phyloP scores from a whole-genome alignment of 2,797 vertebrate species.

The Taeniopygia guttata region DNA sequence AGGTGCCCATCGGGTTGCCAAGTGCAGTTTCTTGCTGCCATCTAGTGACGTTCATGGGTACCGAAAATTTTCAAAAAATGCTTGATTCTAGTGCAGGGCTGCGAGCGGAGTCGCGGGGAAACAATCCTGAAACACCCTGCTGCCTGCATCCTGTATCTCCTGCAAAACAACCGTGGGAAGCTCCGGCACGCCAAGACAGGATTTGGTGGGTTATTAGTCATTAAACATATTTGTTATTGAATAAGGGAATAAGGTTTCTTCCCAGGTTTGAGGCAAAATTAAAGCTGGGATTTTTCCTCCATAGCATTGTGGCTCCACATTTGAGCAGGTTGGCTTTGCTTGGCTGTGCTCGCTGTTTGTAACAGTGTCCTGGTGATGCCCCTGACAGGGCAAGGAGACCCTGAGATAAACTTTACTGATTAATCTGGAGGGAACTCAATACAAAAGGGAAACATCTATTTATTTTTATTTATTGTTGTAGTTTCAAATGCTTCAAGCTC shows the following conservation, averaged over 20 bases:
- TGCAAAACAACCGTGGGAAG: background rate
- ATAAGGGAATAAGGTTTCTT: background rate
- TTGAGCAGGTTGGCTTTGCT: background rate
- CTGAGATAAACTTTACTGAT: fast-evolving
- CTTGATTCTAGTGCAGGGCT: fast-evolving
- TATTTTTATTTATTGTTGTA: background rate
- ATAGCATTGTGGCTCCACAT: fast-evolving
- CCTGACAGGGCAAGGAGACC: fast-evolving
- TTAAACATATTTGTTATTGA: background rate
- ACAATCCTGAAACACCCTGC: background rate
- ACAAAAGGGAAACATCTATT: background rate
- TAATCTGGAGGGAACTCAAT: background rate
- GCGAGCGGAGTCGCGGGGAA: background rate
- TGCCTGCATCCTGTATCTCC: background rate
- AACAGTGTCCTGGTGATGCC: background rate
- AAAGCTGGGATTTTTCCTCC: fast-evolving
- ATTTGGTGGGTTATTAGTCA: background rate
- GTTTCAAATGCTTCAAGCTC: background rate
- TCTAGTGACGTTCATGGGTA: background rate
- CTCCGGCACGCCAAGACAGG: background rate
- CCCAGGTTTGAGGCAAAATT: background rate
- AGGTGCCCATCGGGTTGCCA: fast-evolving
- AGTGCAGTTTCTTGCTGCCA: conserved; percentile 58
- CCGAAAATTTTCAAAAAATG: fast-evolving
- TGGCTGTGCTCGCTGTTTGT: background rate